Percentiles rank a stretch among this genome's conserved stretches.
Conservation (phyloP, 1,140 invertebrate genomes). For the Bombus fervidus region DNA sequence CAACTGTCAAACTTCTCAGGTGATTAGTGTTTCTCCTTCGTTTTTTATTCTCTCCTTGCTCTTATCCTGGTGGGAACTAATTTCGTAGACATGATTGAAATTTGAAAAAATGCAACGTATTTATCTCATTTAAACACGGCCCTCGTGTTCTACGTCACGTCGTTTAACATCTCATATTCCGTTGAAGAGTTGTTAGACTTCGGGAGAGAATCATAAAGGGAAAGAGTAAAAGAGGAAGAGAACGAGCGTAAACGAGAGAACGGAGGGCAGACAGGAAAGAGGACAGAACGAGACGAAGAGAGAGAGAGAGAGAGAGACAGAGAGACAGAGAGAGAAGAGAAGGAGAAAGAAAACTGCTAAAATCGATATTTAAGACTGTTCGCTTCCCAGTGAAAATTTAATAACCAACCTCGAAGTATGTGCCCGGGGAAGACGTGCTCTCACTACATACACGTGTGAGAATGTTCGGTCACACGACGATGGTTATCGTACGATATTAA, state of each 20-base stretch:
- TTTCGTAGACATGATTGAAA: slow-evolving; percentile 58
- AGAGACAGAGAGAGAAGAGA: too few relatives aligned
- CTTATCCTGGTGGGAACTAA: slow-evolving; percentile 49
- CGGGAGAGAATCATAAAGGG: slow-evolving; percentile 50
- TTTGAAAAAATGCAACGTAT: slow-evolving; percentile 56
- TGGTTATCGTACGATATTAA: slow-evolving; percentile 75
- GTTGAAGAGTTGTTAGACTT: slow-evolving; percentile 34
- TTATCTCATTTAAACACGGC: slow-evolving; percentile 27
- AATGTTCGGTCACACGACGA: slow-evolving; percentile 68
- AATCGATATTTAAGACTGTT: slow-evolving; percentile 77
- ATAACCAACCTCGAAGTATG: slow-evolving; percentile 74
- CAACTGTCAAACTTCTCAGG: slow-evolving; percentile 63
- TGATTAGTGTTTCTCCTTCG: slow-evolving; percentile 58
- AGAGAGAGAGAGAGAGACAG: too few relatives aligned
- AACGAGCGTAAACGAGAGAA: background rate
- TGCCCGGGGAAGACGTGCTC: slow-evolving; percentile 67
- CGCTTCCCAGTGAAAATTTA: slow-evolving; percentile 77
- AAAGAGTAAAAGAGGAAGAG: slow-evolving; percentile 22
- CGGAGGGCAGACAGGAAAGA: too few relatives aligned
- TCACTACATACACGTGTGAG: slow-evolving; percentile 72
- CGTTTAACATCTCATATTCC: slow-evolving; percentile 53
- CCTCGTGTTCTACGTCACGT: slow-evolving; percentile 9
- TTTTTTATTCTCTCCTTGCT: background rate
- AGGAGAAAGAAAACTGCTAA: slow-evolving; percentile 56
- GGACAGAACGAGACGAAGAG: background rate